These are phyloP conservation scores for Luehdorfia chinensis DNA, from an alignment of 1,140 invertebrate species.

Conservation along the genomic window DNA sequence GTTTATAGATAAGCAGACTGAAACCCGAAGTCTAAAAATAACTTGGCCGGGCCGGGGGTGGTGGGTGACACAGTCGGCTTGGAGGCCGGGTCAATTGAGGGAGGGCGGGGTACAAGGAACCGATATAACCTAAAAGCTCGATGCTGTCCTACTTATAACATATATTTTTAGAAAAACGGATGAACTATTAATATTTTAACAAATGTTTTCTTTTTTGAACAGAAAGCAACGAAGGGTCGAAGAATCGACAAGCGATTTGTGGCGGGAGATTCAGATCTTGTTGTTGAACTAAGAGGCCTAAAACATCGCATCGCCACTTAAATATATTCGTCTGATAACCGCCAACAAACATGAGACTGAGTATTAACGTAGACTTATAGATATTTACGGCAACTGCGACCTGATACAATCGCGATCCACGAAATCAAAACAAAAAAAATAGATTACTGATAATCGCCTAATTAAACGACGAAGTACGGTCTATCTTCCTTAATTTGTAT, in stretches of 20 bases:
- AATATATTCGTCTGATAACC: constrained; percentile 45
- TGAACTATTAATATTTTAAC: constrained; percentile 18
- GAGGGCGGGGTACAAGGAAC: constrained; percentile 36
- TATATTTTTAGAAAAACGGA: constrained; percentile 17
- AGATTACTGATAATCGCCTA: constrained; percentile 29
- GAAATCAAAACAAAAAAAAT: constrained; percentile 57
- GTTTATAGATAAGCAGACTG: constrained; percentile 36
- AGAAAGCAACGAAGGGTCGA: constrained; percentile 45
- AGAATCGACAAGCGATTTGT: constrained; percentile 79
- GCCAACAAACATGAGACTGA: constrained; percentile 74
- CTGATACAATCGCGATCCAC: constrained; percentile 34
- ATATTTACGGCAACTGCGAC: constrained; percentile 53
- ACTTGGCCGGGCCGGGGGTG: constrained; percentile 61
- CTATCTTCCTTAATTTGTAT: constrained; percentile 22
- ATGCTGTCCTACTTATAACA: constrained; percentile 31
- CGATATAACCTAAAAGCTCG: constrained; percentile 38
- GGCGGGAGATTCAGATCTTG: constrained; percentile 76
- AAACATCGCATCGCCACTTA: constrained; percentile 77
- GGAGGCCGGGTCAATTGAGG: constrained; percentile 63
- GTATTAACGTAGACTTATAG: constrained; percentile 66
- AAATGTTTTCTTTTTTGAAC: constrained; percentile 30
- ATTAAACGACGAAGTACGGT: constrained; percentile 17
- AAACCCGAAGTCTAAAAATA: constrained; percentile 71
- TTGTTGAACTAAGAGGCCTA: constrained; percentile 77
- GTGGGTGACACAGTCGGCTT: constrained; percentile 59